These are phyloP conservation scores for Pomacea canaliculata DNA, from an alignment of 2,888 invertebrate species.

Conservation along the genomic window DNA sequence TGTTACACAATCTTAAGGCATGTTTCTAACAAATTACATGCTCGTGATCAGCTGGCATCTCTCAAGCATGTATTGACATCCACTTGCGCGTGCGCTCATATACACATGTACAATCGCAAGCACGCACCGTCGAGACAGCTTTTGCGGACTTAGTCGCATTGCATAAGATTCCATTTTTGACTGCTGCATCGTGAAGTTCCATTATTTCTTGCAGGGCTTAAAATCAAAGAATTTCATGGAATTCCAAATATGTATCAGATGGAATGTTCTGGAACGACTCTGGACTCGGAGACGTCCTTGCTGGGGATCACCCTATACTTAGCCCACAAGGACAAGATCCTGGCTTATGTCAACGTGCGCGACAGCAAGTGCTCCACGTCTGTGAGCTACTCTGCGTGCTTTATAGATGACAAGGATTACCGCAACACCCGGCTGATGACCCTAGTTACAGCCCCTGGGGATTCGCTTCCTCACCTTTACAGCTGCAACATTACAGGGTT, in stretches of 20 bases:
- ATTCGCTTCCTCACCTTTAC: neutral
- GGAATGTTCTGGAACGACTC: conserved; percentile 8
- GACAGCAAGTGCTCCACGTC: conserved; percentile 19
- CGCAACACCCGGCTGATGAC: conserved; percentile 10
- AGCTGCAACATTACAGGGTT: conserved; percentile 18
- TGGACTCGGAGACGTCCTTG: neutral
- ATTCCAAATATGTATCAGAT: conserved; percentile 4
- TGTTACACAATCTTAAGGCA: too few relatives aligned
- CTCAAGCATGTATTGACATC: too few relatives aligned
- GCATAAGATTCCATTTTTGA: too few relatives aligned
- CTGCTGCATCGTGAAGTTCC: too few relatives aligned
- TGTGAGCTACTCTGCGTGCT: conserved; percentile 8
- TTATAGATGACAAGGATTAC: neutral
- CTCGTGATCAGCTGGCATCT: too few relatives aligned
- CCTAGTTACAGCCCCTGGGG: neutral
- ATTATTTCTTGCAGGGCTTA: conserved; percentile 10
- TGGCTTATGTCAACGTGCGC: conserved; percentile 15
- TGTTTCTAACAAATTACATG: too few relatives aligned
- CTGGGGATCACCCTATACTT: conserved; percentile 15
- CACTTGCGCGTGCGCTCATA: too few relatives aligned
- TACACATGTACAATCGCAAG: too few relatives aligned
- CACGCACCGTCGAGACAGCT: too few relatives aligned
- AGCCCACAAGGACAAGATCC: neutral
- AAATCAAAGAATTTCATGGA: neutral
- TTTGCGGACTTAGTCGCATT: too few relatives aligned